These are phyloP conservation scores for Xestia rhomboidea DNA, from an alignment of 2,888 invertebrate species.

Conservation along the genomic window DNA sequence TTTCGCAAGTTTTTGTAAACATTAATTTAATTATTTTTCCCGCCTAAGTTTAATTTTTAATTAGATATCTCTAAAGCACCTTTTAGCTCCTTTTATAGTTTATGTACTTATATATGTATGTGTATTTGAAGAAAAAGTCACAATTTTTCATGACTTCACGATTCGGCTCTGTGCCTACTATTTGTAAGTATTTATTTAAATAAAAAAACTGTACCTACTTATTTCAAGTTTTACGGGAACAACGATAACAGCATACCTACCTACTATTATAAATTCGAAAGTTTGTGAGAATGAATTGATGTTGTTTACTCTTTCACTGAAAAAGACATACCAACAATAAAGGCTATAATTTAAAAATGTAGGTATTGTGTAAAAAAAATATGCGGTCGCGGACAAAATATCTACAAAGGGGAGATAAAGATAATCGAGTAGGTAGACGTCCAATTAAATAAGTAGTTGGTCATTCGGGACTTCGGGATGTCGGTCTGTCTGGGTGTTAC, in stretches of 20 bases:
- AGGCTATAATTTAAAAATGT: neutral
- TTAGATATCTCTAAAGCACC: neutral
- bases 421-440: conserved; percentile 14
- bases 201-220: neutral
- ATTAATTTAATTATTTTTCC: neutral
- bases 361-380: neutral
- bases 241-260: neutral
- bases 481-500: conserved; percentile 53
- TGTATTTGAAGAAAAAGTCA: neutral
- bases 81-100: neutral
- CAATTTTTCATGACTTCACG: neutral
- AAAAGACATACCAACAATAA: neutral
- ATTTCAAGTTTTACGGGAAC: neutral
- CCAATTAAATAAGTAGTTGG: conserved; percentile 45
- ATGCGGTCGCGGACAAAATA: neutral
- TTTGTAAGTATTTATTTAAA: neutral
- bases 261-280: neutral
- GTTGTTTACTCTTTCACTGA: neutral
- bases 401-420: neutral
- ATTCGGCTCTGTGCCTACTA: neutral
- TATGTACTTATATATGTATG: neutral
- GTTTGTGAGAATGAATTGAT: neutral
- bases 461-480: conserved; percentile 45
- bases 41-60: too few species aligned
- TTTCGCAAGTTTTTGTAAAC: neutral